phyloP scores from a whole-genome alignment of 2,113 vertebrate species.

The Dermatemys mawii region DNA sequence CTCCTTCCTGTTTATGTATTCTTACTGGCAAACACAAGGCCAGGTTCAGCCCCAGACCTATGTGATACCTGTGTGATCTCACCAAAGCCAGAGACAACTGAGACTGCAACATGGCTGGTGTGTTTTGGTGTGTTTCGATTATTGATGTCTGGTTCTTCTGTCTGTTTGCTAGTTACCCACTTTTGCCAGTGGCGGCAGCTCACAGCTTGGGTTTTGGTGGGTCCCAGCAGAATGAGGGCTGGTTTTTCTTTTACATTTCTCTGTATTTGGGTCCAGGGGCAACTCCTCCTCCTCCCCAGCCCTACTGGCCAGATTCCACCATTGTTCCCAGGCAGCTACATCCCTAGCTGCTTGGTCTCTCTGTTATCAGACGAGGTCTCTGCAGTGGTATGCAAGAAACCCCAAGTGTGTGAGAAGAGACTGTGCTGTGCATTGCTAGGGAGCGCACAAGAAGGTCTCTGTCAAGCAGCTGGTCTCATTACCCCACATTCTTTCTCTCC shows the following conservation, averaged over 20 bases:
- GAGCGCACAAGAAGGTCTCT: neutral
- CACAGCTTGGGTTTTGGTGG: neutral
- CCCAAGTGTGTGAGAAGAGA: neutral
- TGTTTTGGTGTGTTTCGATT: neutral
- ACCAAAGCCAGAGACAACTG: neutral
- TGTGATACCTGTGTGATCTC: neutral
- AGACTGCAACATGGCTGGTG: neutral
- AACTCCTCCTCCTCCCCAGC: neutral
- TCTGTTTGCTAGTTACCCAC: neutral
- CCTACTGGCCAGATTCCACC: neutral
- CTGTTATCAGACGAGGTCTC: neutral
- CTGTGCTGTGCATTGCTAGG: neutral
- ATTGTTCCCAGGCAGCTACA: neutral
- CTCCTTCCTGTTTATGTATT: neutral
- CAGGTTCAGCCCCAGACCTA: neutral
- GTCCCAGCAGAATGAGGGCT: neutral
- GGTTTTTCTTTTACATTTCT: constrained; percentile 8
- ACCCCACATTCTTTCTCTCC: constrained; percentile 8
- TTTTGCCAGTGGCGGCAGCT: neutral
- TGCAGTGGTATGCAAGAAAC: neutral
- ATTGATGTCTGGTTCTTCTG: neutral
- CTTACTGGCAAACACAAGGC: neutral
- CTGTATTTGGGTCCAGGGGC: neutral
- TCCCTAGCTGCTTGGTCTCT: neutral
- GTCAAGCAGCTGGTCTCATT: rapidly evolving